phyloP scores from a whole-genome alignment of 1,140 invertebrate genomes.

The Cherax destructor region DNA sequence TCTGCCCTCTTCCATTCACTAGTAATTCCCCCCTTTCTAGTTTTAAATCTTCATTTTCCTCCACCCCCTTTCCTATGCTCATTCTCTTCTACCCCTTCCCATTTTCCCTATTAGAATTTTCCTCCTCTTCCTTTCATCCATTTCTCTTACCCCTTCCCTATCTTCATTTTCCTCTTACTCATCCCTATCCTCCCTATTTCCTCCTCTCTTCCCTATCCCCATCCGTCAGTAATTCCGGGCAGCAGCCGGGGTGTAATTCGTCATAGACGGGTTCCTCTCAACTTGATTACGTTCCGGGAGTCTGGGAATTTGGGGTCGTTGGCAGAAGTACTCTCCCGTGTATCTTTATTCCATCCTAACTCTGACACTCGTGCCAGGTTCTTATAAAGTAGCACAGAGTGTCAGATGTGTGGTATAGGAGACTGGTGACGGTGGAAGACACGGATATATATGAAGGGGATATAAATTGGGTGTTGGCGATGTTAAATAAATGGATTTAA shows the following conservation, averaged over 20 bases:
- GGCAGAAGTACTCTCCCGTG: conserved; percentile 1
- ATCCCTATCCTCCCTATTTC: background rate
- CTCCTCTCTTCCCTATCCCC: background rate
- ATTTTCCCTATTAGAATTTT: background rate
- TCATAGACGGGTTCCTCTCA: conserved; percentile 8
- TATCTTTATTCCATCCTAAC: background rate
- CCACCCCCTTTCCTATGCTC: background rate
- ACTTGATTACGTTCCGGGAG: conserved; percentile 4
- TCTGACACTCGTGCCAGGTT: too few relatives aligned
- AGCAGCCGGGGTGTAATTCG: conserved; percentile 2
- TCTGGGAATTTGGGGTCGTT: conserved; percentile 5
- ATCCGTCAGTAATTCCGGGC: conserved; percentile 5
- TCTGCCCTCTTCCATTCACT: background rate
- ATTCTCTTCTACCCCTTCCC: background rate
- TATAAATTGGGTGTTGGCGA: too few relatives aligned
- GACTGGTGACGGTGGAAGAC: too few relatives aligned
- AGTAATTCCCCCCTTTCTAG: background rate
- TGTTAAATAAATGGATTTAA: too few relatives aligned
- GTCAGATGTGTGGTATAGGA: too few relatives aligned
- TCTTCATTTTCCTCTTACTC: background rate
- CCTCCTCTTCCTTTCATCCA: background rate
- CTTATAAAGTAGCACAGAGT: background rate
- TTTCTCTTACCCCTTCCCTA: background rate
- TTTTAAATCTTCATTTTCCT: background rate
- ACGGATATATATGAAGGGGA: too few relatives aligned